These are phyloP conservation scores for Ostrea denselamellosa DNA, from an alignment of 1,140 invertebrate species.

Conservation along the genomic window DNA sequence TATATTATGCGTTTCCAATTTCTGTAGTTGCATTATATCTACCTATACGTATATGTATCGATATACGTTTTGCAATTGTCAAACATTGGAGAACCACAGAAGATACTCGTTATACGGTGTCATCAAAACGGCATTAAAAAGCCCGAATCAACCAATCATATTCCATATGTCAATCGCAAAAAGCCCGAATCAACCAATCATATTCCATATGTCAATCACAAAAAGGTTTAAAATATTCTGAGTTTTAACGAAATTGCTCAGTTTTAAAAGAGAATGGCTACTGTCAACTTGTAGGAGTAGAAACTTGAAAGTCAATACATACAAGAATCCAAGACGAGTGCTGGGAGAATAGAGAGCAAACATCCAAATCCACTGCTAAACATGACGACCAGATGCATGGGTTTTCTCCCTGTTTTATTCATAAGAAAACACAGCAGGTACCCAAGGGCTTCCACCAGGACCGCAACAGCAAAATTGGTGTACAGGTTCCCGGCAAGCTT, in stretches of 20 bases:
- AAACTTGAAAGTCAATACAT: neutral
- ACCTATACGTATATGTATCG: too few species aligned
- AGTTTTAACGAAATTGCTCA: neutral
- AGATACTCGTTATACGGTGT: too few species aligned
- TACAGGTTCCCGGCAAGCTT: slow-evolving; percentile 37
- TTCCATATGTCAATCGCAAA: neutral
- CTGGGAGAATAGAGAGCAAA: slow-evolving; percentile 6
- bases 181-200: too few species aligned
- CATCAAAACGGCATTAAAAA: too few species aligned
- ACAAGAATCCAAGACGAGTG: slow-evolving; percentile 10
- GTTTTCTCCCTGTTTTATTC: slow-evolving; percentile 35
- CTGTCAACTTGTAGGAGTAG: too few species aligned
- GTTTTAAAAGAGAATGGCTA: too few species aligned
- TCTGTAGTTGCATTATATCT: too few species aligned
- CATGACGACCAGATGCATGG: slow-evolving; percentile 7
- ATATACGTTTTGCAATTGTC: too few species aligned
- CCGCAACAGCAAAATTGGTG: neutral
- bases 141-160: too few species aligned
- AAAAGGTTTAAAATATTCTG: neutral
- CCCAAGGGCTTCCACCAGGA: slow-evolving; percentile 13
- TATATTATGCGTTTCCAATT: too few species aligned
- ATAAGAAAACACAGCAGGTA: slow-evolving; percentile 13
- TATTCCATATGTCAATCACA: neutral
- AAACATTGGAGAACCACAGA: too few species aligned
- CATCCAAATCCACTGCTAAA: neutral